Conservation (phyloP, 2,888 invertebrate genomes). For the Alitta virens region DNA sequence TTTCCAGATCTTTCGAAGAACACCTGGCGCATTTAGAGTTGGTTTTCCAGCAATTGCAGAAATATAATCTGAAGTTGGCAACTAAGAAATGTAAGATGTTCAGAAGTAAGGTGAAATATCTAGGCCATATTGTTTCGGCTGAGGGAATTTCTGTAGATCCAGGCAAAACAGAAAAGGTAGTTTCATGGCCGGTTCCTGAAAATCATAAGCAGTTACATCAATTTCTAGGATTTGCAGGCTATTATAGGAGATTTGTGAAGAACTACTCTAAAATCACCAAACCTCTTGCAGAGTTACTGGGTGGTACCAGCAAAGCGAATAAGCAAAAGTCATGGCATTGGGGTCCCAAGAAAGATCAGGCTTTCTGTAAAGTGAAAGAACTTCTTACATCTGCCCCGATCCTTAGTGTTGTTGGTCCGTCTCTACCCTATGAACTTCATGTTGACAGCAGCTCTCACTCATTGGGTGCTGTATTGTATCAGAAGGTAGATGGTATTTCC, state of each 20-base stretch:
- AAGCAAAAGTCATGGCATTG: constrained; percentile 10
- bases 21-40: constrained; percentile 20
- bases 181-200: background rate
- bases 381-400: constrained; percentile 14
- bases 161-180: background rate
- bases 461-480: constrained; percentile 24
- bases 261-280: constrained; percentile 7
- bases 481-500: constrained; percentile 8
- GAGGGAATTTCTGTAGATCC: constrained; percentile 2
- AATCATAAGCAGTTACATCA: background rate
- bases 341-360: constrained; percentile 9
- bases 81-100: constrained; percentile 18
- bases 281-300: constrained; percentile 6
- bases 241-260: constrained; percentile 10
- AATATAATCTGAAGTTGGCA: constrained; percentile 19
- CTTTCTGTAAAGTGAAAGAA: constrained; percentile 12
- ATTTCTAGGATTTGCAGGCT: constrained; percentile 8
- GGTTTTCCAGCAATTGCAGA: constrained; percentile 16
- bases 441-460: constrained; percentile 20
- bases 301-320: background rate
- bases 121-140: constrained; percentile 10
- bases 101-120: background rate
- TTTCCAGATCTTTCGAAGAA: constrained; percentile 19
- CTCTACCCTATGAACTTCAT: constrained; percentile 20
- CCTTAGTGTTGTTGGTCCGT: constrained; percentile 21